Evolutionary conservation across 2,113 vertebrate species (phyloP), one percentile per base, ranked within the genome.

Genomic region (Vimba vimba): DNA sequence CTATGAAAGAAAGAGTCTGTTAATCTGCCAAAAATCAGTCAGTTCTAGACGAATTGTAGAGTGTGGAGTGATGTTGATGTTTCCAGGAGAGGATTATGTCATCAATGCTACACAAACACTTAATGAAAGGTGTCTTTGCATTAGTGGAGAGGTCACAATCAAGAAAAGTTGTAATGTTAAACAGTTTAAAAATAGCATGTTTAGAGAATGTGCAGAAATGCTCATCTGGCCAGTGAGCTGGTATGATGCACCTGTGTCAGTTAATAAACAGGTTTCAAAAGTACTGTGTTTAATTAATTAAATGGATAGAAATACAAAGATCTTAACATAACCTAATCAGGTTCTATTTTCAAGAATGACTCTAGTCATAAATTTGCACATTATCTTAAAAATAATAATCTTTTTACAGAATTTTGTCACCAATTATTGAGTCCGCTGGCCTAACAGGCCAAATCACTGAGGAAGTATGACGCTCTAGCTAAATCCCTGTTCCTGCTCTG

Each of bases 361-460:
- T 33, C 10, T 64, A 23, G 57, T 59, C 30, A 69, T 50, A 15
- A 8, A 47, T 74, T n/a, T 27, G 3, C 6, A 27, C 4, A 50
- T 15, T 27, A 50, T 52, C 2, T 3, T 19, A 21, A 43, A 64
- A 62, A 64, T 64, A 5, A 60, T 64, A 13, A n/a, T n/a, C 0
- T 11, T 73, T 47, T 23, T 50, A 23, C 10, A 43, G 3, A 62
- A 25, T 10, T 12, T 0, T 10, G 5, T 25, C n/a, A 27, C 60
- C 23, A 27, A 62, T 36, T n/a, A n/a, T n/a, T 69, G 6, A 30
- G 6, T 50, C 2, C 68, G 15, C 50, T 82, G 13, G 62, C 85
- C 86, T 25, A 80, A 86, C 85, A 87, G 79, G 82, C 79, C 25
- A 55, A 87, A 84, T 86, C 82, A 82, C 78, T 76, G 43, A 36